phyloP scores from a whole-genome alignment of 2,113 vertebrate species.

The Anguilla japonica region DNA sequence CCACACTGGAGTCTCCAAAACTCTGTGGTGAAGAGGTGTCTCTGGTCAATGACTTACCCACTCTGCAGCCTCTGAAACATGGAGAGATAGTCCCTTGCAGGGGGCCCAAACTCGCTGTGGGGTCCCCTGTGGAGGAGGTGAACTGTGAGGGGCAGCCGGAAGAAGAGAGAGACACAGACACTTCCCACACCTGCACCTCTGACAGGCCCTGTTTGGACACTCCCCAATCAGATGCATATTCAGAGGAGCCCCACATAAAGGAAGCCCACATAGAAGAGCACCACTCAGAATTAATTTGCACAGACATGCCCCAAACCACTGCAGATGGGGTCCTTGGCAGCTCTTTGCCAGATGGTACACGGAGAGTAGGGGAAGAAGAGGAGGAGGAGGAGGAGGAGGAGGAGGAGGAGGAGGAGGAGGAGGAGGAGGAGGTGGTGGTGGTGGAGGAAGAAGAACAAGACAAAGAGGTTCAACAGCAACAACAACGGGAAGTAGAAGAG shows the following conservation, averaged over 20 bases:
- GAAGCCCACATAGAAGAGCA: constrained; percentile 8
- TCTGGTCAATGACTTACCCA: constrained; percentile 44
- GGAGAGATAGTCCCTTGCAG: constrained; percentile 41
- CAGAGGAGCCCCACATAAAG: constrained; percentile 27
- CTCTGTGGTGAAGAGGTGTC: constrained; percentile 27
- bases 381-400: constrained; percentile 38
- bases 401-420: constrained; percentile 43
- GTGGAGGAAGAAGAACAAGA: constrained; percentile 54
- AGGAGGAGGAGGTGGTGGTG: constrained; percentile 47
- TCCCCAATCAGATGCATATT: constrained; percentile 25
- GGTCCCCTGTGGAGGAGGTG: constrained; percentile 32
- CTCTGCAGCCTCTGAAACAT: constrained; percentile 45
- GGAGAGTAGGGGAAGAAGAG: constrained; percentile 42
- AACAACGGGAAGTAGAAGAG: constrained; percentile 74
- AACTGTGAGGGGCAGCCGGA: constrained; percentile 33
- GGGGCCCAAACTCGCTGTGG: constrained; percentile 37
- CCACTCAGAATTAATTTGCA: constrained; percentile 37
- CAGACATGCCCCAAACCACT: constrained; percentile 25
- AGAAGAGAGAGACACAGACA: constrained; percentile 43
- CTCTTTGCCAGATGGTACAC: constrained; percentile 21
- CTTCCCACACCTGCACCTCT: constrained; percentile 36
- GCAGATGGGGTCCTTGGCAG: constrained; percentile 4
- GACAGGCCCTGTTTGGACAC: constrained; percentile 20
- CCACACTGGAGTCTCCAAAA: constrained; percentile 44
- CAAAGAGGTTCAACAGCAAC: constrained; percentile 61